Percentiles rank a stretch among this genome's conserved stretches.
Conservation (phyloP, 2,797 vertebrate species). For the Myotis vivesi region DNA sequence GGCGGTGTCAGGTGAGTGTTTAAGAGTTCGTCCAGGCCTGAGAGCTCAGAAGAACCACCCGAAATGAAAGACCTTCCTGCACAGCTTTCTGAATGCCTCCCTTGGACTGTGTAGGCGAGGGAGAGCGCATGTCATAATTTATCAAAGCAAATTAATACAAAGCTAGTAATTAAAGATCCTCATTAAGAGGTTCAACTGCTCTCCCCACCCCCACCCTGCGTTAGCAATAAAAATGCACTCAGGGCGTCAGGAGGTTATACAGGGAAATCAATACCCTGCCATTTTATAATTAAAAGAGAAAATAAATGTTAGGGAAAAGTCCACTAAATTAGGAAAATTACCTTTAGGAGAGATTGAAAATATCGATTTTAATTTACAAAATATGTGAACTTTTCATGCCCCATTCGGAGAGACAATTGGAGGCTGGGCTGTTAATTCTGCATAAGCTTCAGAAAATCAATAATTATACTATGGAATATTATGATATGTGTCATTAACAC, state of each 20-base stretch:
- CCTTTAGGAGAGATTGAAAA: constrained; percentile 92
- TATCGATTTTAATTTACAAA: constrained; percentile 96
- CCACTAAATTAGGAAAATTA: constrained; percentile 92
- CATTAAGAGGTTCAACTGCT: constrained; percentile 82
- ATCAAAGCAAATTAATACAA: constrained; percentile 85
- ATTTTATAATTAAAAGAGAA: constrained; percentile 90
- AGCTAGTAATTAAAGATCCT: constrained; percentile 87
- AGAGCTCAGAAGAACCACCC: background rate
- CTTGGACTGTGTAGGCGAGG: background rate
- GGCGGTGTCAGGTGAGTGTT: background rate
- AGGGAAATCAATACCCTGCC: constrained; percentile 87
- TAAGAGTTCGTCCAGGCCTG: background rate
- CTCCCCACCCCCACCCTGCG: constrained; percentile 72
- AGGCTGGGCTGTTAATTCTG: constrained; percentile 86
- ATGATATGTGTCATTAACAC: constrained; percentile 85
- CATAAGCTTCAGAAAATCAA: constrained; percentile 83
- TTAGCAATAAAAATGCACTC: constrained; percentile 84
- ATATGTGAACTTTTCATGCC: constrained; percentile 90
- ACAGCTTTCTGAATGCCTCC: constrained; percentile 49
- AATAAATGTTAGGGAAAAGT: constrained; percentile 88
- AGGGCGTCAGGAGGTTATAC: constrained; percentile 82
- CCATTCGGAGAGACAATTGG: constrained; percentile 88
- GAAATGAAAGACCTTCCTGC: background rate
- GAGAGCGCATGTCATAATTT: constrained; percentile 77
- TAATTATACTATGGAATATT: constrained; percentile 83